Conservation (phyloP, 2,888 invertebrate genomes). For the Caenorhabditis sp. region DNA sequence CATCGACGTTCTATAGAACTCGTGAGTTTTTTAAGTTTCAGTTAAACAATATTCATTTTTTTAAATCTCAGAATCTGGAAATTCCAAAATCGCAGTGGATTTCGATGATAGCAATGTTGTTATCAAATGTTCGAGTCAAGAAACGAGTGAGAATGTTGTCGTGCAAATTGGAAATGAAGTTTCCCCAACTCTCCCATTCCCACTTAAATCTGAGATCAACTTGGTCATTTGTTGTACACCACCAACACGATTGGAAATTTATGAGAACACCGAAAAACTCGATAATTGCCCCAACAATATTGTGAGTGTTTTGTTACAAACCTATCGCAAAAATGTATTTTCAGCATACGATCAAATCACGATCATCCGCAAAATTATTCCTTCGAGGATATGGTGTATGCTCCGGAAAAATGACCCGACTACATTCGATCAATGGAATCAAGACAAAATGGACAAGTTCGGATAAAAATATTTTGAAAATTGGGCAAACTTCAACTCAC, state of each 20-base stretch:
- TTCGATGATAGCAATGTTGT: constrained; percentile 28
- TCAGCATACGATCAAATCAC: constrained; percentile 38
- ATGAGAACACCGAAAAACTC: constrained; percentile 17
- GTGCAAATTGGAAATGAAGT: constrained; percentile 56
- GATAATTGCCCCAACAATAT: constrained; percentile 54
- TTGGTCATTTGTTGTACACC: constrained; percentile 56
- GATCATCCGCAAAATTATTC: constrained; percentile 19
- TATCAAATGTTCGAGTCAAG: constrained; percentile 19
- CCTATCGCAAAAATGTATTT: no score
- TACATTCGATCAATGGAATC: constrained; percentile 44
- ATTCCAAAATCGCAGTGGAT: constrained; percentile 5
- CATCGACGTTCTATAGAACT: constrained; percentile 43
- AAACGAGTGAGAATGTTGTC: constrained; percentile 18
- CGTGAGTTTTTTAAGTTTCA: constrained; percentile 3
- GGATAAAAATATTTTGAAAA: constrained; percentile 16
- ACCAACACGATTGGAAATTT: constrained; percentile 52
- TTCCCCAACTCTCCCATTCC: constrained; percentile 53
- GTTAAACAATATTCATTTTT: neutral
- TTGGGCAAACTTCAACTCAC: constrained; percentile 7
- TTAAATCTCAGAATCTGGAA: neutral
- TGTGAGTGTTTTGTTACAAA: constrained; percentile 22
- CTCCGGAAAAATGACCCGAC: constrained; percentile 18
- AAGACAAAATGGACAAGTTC: constrained; percentile 31
- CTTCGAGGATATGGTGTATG: constrained; percentile 48
- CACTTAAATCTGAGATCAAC: constrained; percentile 41